These are phyloP conservation scores for Nematostella vectensis DNA, from an alignment of 92 coral and sea anemone species.

Conservation along the genomic window DNA sequence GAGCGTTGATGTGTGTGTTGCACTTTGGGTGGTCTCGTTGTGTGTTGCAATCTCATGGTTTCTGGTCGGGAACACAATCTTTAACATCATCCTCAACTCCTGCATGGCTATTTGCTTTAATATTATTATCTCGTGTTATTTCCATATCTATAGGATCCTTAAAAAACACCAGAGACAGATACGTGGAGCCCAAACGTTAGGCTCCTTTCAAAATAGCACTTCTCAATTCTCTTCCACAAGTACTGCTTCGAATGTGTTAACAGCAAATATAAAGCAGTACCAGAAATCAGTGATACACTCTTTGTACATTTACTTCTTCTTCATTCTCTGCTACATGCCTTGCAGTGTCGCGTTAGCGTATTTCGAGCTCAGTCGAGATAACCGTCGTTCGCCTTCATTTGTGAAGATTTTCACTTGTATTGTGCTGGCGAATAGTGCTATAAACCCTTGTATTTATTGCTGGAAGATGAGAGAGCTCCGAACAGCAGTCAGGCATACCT, in stretches of 20 bases:
- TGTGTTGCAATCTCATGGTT: background rate
- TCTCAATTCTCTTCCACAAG: background rate
- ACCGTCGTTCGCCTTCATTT: background rate
- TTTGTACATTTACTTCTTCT: background rate
- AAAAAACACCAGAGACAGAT: background rate
- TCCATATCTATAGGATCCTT: background rate
- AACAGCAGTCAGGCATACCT: background rate
- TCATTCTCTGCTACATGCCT: background rate
- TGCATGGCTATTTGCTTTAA: background rate
- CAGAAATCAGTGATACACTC: background rate
- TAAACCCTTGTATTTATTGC: background rate
- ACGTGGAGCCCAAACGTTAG: too few relatives aligned
- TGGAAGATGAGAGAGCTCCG: background rate
- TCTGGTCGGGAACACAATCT: background rate
- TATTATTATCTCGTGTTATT: background rate
- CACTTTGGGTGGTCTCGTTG: background rate
- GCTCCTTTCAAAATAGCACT: too few relatives aligned
- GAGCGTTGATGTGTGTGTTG: background rate
- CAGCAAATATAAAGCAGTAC: background rate
- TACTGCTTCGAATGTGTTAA: background rate
- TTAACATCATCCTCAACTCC: background rate
- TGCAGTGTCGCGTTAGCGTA: background rate
- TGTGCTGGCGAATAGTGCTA: background rate
- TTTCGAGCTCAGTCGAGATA: background rate
- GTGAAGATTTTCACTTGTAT: background rate